Conservation (phyloP, 2,113 vertebrate genomes). For the Gobio gobio region DNA sequence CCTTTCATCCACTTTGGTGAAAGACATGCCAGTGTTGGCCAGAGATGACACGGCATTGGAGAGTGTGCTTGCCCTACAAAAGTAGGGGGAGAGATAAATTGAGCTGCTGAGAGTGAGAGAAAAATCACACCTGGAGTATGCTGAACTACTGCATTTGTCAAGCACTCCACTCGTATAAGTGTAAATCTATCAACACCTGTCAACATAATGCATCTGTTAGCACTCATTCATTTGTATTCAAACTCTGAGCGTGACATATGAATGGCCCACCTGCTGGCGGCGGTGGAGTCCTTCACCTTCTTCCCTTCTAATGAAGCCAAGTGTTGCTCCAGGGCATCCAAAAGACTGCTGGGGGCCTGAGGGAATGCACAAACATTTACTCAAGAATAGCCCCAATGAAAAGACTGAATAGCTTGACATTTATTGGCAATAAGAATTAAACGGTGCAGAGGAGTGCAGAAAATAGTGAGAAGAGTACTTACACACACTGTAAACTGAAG, state of each 20-base stretch:
- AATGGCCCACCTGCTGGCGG: constrained; percentile 89
- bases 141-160: background rate
- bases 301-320: constrained; percentile 98
- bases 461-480: constrained; percentile 80
- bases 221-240: background rate
- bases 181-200: background rate
- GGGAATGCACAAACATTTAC: constrained; percentile 58
- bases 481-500: constrained; percentile 86
- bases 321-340: constrained; percentile 98
- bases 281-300: constrained; percentile 98
- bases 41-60: constrained; percentile 97
- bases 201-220: background rate
- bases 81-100: constrained; percentile 33
- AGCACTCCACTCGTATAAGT: background rate
- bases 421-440: constrained; percentile 71
- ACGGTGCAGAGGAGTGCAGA: constrained; percentile 70
- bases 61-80: constrained; percentile 91
- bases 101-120: background rate
- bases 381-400: constrained; percentile 59
- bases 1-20: constrained; percentile 97
- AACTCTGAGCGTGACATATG: background rate
- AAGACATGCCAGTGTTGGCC: constrained; percentile 95
- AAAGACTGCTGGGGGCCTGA: constrained; percentile 95
- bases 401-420: constrained; percentile 63
- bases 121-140: background rate